Percentiles rank a stretch among this genome's conserved stretches.
Evolutionary conservation across 2,113 vertebrate species (phyloP).

Genomic region (Austrofundulus limnaeus): DNA sequence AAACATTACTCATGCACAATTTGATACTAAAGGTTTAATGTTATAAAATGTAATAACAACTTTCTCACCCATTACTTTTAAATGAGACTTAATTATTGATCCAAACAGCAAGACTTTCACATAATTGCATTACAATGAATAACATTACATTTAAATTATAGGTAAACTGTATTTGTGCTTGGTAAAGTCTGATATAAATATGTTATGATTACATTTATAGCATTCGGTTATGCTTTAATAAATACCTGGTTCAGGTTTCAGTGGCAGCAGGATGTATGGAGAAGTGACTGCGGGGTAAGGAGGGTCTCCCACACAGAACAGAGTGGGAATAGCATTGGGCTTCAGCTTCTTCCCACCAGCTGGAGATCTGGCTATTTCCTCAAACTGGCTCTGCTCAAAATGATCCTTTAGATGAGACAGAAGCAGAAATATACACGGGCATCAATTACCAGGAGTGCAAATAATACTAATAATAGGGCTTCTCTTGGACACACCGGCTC

Average conservation of each 20-base stretch:
- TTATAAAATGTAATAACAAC: no score
- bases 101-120: no score
- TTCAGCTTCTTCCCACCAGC: slow-evolving; percentile 81
- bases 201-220: not conserved
- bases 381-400: slow-evolving; percentile 83
- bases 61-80: no score
- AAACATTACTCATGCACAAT: no score
- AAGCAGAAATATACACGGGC: not conserved
- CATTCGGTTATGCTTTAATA: not conserved
- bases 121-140: no score
- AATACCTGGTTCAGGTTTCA: slow-evolving; percentile 78
- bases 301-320: slow-evolving; percentile 75
- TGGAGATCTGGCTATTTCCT: slow-evolving; percentile 80
- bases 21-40: no score
- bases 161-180: not conserved
- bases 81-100: no score
- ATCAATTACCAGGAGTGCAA: no score
- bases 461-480: no score
- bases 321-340: slow-evolving; percentile 81
- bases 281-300: slow-evolving; percentile 68
- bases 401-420: slow-evolving; percentile 71
- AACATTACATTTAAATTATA: not conserved
- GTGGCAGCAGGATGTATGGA: slow-evolving; percentile 58
- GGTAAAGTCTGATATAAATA: no score
- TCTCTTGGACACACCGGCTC: no score